phyloP scores from a whole-genome alignment of 2,888 invertebrate genomes.

The Heliconius aoede region DNA sequence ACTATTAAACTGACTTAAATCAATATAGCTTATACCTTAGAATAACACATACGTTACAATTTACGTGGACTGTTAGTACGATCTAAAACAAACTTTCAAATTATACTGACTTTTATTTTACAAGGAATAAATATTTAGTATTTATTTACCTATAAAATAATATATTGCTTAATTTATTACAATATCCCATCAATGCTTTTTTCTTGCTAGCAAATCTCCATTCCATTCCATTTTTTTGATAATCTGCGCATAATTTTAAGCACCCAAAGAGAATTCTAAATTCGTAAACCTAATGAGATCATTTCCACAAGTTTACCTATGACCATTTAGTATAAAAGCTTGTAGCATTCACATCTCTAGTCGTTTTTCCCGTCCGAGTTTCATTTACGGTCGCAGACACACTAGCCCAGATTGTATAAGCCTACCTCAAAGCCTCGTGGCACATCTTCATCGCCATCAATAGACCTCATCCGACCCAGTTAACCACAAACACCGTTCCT shows the following conservation, averaged over 20 bases:
- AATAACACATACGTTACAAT: too few relatives aligned
- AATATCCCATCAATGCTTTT: not conserved
- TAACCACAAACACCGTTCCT: slow-evolving; percentile 68
- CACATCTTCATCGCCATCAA: slow-evolving; percentile 32
- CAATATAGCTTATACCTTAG: too few relatives aligned
- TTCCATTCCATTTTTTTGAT: not conserved
- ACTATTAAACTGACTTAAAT: too few relatives aligned
- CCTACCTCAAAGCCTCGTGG: slow-evolving; percentile 21
- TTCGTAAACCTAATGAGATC: not conserved
- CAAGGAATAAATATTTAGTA: not conserved
- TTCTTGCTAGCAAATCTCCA: not conserved
- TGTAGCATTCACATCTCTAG: slow-evolving; percentile 7
- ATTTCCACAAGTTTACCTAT: not conserved
- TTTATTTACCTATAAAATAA: not conserved
- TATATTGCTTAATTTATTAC: not conserved
- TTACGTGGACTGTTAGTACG: too few relatives aligned
- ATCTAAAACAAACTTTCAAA: too few relatives aligned
- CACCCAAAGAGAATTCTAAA: not conserved
- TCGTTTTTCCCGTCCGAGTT: slow-evolving; percentile 26
- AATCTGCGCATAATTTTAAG: not conserved
- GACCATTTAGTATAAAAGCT: slow-evolving; percentile 25
- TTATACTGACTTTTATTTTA: too few relatives aligned
- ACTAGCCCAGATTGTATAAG: slow-evolving; percentile 43
- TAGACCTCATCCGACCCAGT: slow-evolving; percentile 46
- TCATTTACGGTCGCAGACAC: slow-evolving; percentile 48